These are phyloP conservation scores for Chesias legatella DNA, from an alignment of 2,888 invertebrate species.

Conservation along the genomic window DNA sequence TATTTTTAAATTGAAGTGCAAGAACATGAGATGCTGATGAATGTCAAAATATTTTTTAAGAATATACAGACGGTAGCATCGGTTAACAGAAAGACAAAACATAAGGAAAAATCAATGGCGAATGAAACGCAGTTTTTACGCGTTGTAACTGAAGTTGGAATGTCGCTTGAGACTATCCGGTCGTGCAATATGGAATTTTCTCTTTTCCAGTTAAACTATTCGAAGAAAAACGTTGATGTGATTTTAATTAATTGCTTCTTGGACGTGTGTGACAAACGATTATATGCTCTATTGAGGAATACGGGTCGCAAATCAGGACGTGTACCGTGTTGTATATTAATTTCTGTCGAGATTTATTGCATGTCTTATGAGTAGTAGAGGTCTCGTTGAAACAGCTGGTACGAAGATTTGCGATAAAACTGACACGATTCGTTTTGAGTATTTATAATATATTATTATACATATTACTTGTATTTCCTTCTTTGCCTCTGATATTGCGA, in stretches of 20 bases:
- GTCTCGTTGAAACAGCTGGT: too few relatives aligned
- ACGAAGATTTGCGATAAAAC: too few relatives aligned
- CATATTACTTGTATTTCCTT: too few relatives aligned
- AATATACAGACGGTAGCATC: too few relatives aligned
- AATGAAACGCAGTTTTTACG: constrained; percentile 42
- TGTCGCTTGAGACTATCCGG: constrained; percentile 38
- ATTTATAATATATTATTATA: too few relatives aligned
- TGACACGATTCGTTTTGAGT: too few relatives aligned
- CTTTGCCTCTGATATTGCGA: too few relatives aligned
- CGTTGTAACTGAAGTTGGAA: constrained; percentile 44
- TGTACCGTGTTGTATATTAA: constrained; percentile 7
- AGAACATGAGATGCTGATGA: too few relatives aligned
- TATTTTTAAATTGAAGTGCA: too few relatives aligned
- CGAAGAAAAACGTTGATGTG: constrained; percentile 55
- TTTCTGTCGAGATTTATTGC: constrained; percentile 2
- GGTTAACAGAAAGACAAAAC: constrained; percentile 22
- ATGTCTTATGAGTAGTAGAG: too few relatives aligned
- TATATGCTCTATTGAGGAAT: constrained; percentile 35
- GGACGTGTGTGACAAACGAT: constrained; percentile 30
- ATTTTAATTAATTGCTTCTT: constrained; percentile 62
- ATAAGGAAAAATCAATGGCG: too few relatives aligned
- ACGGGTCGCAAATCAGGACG: constrained; percentile 24
- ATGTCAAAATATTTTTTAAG: too few relatives aligned
- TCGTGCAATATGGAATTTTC: constrained; percentile 50
- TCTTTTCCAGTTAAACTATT: constrained; percentile 51